Evolutionary conservation across 2,888 invertebrate species (phyloP), one percentile per base, ranked within the genome.

Genomic region (Calameuta pallipes): DNA sequence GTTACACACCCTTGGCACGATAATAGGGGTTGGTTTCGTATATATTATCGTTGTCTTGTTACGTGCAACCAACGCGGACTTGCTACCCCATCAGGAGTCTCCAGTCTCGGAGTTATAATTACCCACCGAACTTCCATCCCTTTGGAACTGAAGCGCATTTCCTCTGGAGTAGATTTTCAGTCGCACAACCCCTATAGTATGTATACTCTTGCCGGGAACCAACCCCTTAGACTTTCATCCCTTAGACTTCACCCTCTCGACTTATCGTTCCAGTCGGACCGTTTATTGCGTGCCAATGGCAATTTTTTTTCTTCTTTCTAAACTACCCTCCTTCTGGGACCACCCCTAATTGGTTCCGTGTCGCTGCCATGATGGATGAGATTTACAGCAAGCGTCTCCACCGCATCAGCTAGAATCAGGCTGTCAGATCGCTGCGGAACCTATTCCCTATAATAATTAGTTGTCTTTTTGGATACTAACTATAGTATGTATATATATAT

Each of bases 91-190:
- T 82, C 80, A 78, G 41, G 76, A 79, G 76, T 68, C 79, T 74
- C 76, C 80, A 80, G 80, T 77, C 75, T 71, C 80, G 74, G 79
- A 84, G 83, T 84, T 83, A 81, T 83, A 84, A 83, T 83, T 83
- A 84, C 80, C 84, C 79, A 76, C 74, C 77, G 74, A 83, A 83
- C 84, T 84, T 84, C 78, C 56, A 23, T 23, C 56, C 56, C 56
- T 56, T 23, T 23, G 23, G 56, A 56, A 56, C 56, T 9, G 9
- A 56, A 56, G 56, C 56, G 56, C 56, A 23, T 56, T 56, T 56
- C 23, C 56, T 56, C 56, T 0, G 56, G 23, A 56, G 23, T 23
- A 9, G 56, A 56, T 56, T 71, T 33, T 31, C 12, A 31, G 71
- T 71, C 30, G 31, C 9, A 2, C 12, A 12, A 31, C 30, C 71